Conservation (phyloP, 2,888 invertebrate species). For the Aspidiotus rigidus region DNA sequence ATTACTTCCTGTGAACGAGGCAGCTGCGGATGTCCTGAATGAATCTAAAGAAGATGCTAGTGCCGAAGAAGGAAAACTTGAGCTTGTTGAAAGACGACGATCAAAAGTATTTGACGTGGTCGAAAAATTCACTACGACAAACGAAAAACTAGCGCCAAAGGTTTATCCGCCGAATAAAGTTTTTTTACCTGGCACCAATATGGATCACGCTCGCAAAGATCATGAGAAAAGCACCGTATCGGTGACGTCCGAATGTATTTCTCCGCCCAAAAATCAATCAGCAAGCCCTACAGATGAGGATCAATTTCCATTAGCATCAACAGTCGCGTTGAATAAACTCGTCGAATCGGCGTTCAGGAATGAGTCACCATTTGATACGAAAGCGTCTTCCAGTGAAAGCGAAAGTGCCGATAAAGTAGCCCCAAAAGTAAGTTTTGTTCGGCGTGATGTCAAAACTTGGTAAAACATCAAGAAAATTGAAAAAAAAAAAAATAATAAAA, state of each 20-base stretch:
- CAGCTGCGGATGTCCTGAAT: neutral
- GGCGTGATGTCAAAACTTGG: too few species aligned
- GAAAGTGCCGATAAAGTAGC: neutral
- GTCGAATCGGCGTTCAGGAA: constrained; percentile 41
- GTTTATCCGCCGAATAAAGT: constrained; percentile 65
- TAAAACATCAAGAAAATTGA: too few species aligned
- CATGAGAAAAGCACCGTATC: constrained; percentile 63
- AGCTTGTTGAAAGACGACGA: constrained; percentile 52
- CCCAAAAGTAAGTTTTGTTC: constrained; percentile 9
- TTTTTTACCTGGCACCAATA: constrained; percentile 69
- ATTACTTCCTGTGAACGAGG: neutral
- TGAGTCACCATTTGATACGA: constrained; percentile 31
- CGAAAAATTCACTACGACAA: constrained; percentile 52
- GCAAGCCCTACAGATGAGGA: constrained; percentile 7
- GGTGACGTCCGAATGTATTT: constrained; percentile 21
- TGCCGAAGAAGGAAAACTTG: constrained; percentile 35
- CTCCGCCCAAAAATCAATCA: constrained; percentile 29
- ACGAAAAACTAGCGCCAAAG: constrained; percentile 37
- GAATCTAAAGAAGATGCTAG: constrained; percentile 5
- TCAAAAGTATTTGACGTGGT: constrained; percentile 62
- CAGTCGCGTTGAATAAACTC: constrained; percentile 41
- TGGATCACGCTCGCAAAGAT: constrained; percentile 76
- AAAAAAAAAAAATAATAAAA: neutral
- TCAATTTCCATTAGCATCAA: constrained; percentile 38
- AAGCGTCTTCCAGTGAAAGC: neutral